Evolutionary conservation across 1,140 invertebrate genomes (phyloP), one percentile per base, ranked within the genome.

Genomic region (Drosophila sproati): DNA sequence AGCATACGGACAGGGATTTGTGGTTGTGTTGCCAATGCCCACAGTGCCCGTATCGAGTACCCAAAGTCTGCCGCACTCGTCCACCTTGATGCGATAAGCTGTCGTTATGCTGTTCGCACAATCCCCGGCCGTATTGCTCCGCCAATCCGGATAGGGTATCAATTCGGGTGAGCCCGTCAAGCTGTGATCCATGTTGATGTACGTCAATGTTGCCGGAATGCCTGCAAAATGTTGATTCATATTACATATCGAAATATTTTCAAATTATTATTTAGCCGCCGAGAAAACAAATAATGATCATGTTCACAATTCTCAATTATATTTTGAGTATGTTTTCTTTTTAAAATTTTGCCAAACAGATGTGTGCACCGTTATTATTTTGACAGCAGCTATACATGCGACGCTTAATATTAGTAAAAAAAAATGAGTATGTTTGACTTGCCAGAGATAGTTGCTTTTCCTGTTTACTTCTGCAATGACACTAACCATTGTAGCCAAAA

Each of bases 11-110:
- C 96, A 97, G 2, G 95, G 94, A 86, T 96, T 95, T 45, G 94
- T 94, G 2, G 96, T 96, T 2, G 95, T 96, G 69, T 96, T 95
- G 20, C 95, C 96, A 61, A 96, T 96, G 70, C 96, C 96, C 79
- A 96, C 95, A 20, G 96, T 97, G 62, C 96, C 96, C 4, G 96
- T 96, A 82, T 97, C 96, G 35, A 97, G 92, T 0, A 97, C 96
- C 96, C 96, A 97, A 0, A 97, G 94, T 66, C 96, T 93, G 66
- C 96, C 95, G 83, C 96, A 97, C 66, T 94, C 93, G 70, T 97
- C 96, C 1, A 95, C 96, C 79, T 95, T 95, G 43, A 96, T 94
- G 73, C 95, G 93, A 92, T 97, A 97, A 4, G 95, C 96, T 4
- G 96, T 97, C 29, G 95, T 96, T 2, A 97, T 94, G 12, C 96